Conservation (phyloP, 2,888 invertebrate genomes). For the Oscheius sp. region DNA sequence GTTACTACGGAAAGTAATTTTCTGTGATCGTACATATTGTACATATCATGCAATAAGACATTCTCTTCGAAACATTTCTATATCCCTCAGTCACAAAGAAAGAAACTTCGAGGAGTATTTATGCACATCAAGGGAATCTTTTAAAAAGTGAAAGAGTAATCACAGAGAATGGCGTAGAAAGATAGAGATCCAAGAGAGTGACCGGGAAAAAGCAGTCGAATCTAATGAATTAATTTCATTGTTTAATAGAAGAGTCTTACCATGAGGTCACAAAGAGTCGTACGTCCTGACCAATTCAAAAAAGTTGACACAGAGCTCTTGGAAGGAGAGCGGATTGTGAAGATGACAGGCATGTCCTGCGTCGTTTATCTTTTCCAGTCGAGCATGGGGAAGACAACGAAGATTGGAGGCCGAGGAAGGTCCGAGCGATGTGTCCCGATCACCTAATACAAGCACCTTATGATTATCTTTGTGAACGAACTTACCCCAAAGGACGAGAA, state of each 20-base stretch:
- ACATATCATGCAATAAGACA: too few species aligned
- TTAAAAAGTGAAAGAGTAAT: too few species aligned
- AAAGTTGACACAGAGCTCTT: constrained; percentile 55
- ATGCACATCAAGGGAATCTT: too few species aligned
- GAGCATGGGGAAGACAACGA: constrained; percentile 47
- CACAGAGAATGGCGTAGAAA: background rate
- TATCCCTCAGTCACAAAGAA: background rate
- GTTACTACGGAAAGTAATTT: too few species aligned
- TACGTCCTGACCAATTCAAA: constrained; percentile 60
- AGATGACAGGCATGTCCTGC: constrained; percentile 61
- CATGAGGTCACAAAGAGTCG: constrained; percentile 24
- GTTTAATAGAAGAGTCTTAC: background rate
- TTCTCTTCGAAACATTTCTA: too few species aligned
- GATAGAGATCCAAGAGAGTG: constrained; percentile 2
- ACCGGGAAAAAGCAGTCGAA: background rate
- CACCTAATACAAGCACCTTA: constrained; percentile 38
- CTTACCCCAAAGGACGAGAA: constrained; percentile 58
- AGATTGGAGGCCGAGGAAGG: constrained; percentile 60
- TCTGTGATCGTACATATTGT: too few species aligned
- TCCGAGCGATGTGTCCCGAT: constrained; percentile 56
- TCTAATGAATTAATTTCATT: background rate
- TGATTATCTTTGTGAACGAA: background rate
- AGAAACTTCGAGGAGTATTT: background rate
- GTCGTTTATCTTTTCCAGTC: constrained; percentile 47
- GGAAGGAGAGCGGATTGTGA: constrained; percentile 57